Conservation (phyloP, 37 sponge, comb jelly and placozoan genomes). For the Beroe forskalii region DNA sequence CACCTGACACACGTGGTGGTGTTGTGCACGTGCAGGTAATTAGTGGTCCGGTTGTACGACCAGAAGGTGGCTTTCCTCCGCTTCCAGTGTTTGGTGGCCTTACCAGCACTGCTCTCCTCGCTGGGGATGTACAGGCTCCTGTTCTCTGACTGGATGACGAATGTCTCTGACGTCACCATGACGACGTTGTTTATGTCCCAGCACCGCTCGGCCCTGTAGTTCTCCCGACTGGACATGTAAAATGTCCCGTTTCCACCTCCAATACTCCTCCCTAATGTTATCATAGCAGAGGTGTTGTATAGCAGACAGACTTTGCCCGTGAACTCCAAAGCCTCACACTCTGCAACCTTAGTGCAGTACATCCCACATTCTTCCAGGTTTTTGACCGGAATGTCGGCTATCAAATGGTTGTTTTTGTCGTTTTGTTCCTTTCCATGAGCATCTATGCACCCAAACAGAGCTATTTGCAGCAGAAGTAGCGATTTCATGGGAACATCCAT, state of each 20-base stretch:
- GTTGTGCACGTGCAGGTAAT: background rate
- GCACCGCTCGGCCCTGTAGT: background rate
- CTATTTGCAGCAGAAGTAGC: no score
- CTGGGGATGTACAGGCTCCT: background rate
- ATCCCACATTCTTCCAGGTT: background rate
- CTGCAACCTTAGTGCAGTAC: background rate
- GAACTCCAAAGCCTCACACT: background rate
- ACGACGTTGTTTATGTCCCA: background rate
- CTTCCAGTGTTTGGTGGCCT: background rate
- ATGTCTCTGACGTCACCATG: background rate
- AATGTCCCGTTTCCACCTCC: no score
- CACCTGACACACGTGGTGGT: background rate
- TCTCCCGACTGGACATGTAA: no score
- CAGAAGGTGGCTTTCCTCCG: background rate
- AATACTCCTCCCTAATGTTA: no score
- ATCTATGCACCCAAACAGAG: no score
- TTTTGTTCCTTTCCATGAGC: no score
- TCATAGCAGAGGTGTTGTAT: no score
- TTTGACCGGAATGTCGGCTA: background rate
- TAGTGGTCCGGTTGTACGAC: background rate
- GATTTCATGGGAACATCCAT: no score
- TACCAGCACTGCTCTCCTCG: background rate
- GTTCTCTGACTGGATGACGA: conserved; percentile 16
- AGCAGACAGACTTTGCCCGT: background rate
- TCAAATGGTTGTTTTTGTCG: no score